phyloP scores from a whole-genome alignment of 2,888 invertebrate genomes.

The Kryphioiulus occultus region DNA sequence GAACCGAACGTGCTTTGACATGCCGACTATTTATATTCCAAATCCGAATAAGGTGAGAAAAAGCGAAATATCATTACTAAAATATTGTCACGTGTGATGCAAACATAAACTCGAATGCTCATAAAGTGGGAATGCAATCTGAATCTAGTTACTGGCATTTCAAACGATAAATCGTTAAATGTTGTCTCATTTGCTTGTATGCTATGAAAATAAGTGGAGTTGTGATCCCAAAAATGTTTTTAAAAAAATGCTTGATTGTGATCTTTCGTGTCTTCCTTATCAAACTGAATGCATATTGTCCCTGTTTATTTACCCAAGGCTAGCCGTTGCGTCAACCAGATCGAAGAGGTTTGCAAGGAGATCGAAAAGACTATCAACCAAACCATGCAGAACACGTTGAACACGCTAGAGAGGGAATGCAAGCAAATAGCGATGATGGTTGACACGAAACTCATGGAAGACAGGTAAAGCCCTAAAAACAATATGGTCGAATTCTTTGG shows the following conservation, averaged over 20 bases:
- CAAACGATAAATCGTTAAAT: no score
- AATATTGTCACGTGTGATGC: no score
- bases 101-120: no score
- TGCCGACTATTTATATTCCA: conserved; percentile 69
- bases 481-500: conserved; percentile 47
- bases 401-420: conserved; percentile 67
- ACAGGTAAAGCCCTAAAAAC: conserved; percentile 57
- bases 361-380: conserved; percentile 68
- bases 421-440: conserved; percentile 64
- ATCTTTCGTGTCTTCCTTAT: no score
- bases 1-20: conserved; percentile 68
- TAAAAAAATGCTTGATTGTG: no score
- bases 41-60: conserved; percentile 63
- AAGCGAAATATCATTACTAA: not conserved
- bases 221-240: no score
- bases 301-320: conserved; percentile 56
- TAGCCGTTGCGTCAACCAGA: conserved; percentile 67
- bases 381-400: conserved; percentile 68
- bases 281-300: not conserved
- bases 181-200: no score
- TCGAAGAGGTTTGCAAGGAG: conserved; percentile 67
- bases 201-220: no score
- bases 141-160: no score
- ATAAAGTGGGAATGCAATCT: no score
- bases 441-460: conserved; percentile 61